Base-by-base conservation (phyloP, 2,797 vertebrate species). In the Platalea minor region DNA sequence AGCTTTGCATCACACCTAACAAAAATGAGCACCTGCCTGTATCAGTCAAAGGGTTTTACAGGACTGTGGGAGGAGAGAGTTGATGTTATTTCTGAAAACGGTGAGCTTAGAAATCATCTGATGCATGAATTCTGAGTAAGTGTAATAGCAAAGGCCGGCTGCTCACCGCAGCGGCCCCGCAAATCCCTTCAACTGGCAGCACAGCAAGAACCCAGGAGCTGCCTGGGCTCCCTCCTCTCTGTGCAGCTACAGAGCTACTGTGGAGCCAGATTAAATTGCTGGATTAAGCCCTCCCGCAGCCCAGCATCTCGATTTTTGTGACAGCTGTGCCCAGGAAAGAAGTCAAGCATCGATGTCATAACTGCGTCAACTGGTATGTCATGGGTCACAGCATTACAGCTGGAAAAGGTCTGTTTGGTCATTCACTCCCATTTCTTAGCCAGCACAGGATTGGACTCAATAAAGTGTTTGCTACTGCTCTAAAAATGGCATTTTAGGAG, bases 251-350 rank as follows among this genome's bases (percentile, higher is more conserved):
- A 79, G 68, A 93, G 74, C 85, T 90, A 63, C 83, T 0, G 1
- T 2, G 15, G 83, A 96, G 76, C 7, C 85, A 59, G 91, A 96
- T 95, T 94, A 96, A 97, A 96, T 37, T 94, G 91, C 85, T 94
- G 94, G 89, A 95, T 93, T 97, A 96, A 94, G 83, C 64, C 16
- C 81, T 95, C 33, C 63, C 24, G 9, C 61, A 80, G 63, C 64
- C 73, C 56, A 70, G 82, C 37, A 64, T 95, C 81, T 93, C 80
- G 74, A 91, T 89, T 78, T 69, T 29, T 67, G 78, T 75, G 88
- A 93, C 95, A 96, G 94, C 89, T 96, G 94, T 92, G 91, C 63
- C 86, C 24, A 23, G 93, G 69, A 76, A 85, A 91, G 65, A 84
- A 93, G 91, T 91, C 94, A 87, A 78, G 46, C 20, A 31, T 31